Conservation (phyloP, 2,888 invertebrate species). For the Holacanthella duospinosa region DNA sequence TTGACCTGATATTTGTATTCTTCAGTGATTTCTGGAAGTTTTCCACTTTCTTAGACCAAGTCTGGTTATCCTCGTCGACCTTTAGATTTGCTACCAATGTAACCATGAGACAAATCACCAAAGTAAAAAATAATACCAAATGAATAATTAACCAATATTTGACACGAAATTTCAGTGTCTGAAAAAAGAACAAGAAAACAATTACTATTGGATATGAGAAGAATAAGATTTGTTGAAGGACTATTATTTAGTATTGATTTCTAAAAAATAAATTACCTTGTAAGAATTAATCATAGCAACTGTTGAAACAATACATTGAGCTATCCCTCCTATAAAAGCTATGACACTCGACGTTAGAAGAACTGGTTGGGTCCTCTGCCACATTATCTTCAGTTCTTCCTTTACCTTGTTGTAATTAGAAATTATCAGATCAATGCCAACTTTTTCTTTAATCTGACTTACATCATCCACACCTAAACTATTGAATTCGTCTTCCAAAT, state of each 20-base stretch:
- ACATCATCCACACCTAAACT: neutral
- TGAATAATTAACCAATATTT: conserved; percentile 10
- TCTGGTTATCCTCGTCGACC: neutral
- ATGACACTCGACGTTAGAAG: conserved; percentile 13
- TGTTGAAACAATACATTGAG: conserved; percentile 13
- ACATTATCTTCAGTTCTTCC: neutral
- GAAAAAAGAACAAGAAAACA: neutral
- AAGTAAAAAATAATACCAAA: conserved; percentile 13
- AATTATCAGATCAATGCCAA: neutral
- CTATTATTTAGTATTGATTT: no score
- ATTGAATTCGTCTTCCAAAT: conserved; percentile 8
- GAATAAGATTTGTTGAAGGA: no score
- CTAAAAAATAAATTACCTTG: conserved; percentile 11
- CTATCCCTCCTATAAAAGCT: conserved; percentile 9
- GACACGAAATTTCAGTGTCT: neutral
- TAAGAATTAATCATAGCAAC: conserved; percentile 6
- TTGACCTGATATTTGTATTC: neutral
- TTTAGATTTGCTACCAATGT: conserved; percentile 10
- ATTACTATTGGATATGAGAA: no score
- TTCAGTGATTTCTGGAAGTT: neutral
- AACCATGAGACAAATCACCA: conserved; percentile 16
- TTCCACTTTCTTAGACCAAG: conserved; percentile 9
- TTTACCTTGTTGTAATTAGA: conserved; percentile 6
- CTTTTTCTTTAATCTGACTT: neutral
- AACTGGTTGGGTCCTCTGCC: conserved; percentile 15